Percentiles rank a stretch among this genome's conserved stretches.
Evolutionary conservation across 2,888 invertebrate species (phyloP).

Genomic region (Strigamia crassipes): DNA sequence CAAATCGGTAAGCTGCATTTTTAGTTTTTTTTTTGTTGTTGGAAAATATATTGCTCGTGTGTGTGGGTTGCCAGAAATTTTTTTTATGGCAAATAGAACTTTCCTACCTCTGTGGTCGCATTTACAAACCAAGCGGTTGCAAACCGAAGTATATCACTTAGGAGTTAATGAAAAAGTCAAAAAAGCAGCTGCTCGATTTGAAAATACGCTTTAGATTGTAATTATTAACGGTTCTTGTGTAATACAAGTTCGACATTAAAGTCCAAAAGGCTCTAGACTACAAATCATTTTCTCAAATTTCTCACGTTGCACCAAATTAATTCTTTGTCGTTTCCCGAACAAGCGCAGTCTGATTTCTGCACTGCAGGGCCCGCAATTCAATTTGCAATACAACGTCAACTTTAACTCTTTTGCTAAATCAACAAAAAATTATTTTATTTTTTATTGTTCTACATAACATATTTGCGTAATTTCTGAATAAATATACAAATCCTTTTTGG

Average conservation of each 20-base stretch:
- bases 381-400: neutral
- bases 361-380: neutral
- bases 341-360: neutral
- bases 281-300: neutral
- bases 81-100: too few relatives aligned
- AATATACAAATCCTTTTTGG: slow-evolving; percentile 17
- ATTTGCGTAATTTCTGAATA: slow-evolving; percentile 11
- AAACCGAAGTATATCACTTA: neutral
- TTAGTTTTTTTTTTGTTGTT: neutral
- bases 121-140: neutral
- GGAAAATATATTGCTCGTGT: neutral
- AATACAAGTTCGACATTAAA: neutral
- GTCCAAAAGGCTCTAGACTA: neutral
- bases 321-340: too few relatives aligned
- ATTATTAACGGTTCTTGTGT: neutral
- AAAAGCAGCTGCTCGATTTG: neutral
- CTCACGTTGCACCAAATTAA: neutral
- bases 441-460: neutral
- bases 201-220: neutral
- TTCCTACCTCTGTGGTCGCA: too few relatives aligned
- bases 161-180: neutral
- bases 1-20: neutral
- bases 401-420: neutral
- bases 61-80: neutral
- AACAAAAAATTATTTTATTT: neutral